phyloP scores from a whole-genome alignment of 1,140 invertebrate genomes.

The Berghia stephanieae region DNA sequence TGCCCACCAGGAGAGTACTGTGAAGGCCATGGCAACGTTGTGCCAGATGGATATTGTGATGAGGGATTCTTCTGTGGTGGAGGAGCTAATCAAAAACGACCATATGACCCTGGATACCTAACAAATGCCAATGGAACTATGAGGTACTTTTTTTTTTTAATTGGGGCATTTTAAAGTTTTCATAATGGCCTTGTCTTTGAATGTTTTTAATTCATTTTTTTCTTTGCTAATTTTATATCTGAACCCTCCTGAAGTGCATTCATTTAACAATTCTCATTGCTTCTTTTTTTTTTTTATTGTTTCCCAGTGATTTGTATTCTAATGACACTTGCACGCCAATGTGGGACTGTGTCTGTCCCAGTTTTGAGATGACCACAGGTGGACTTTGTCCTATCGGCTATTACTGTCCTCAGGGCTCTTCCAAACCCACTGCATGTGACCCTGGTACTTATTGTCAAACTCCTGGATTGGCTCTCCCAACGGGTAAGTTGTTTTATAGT shows the following conservation, averaged over 20 bases:
- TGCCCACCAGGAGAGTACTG: constrained; percentile 62
- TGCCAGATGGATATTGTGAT: constrained; percentile 57
- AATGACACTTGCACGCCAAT: constrained; percentile 61
- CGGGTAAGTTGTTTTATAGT: constrained; percentile 44
- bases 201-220: no score
- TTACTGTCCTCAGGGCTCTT: constrained; percentile 52
- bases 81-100: constrained; percentile 46
- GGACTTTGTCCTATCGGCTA: constrained; percentile 57
- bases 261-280: background rate
- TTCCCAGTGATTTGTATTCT: constrained; percentile 53
- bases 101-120: constrained; percentile 55
- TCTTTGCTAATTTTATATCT: background rate
- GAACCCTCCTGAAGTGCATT: background rate
- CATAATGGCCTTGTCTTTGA: no score
- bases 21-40: constrained; percentile 53
- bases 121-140: constrained; percentile 42
- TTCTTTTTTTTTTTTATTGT: background rate
- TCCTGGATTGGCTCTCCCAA: constrained; percentile 46
- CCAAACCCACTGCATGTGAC: constrained; percentile 47
- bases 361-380: constrained; percentile 58
- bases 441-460: constrained; percentile 50
- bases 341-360: constrained; percentile 62
- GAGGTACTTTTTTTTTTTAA: constrained; percentile 37
- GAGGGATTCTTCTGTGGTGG: constrained; percentile 61
- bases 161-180: no score